These are phyloP conservation scores for Chironex yamaguchii DNA, from an alignment of 30 jellyfish, hydroid and myxozoan genomes.

Conservation along the genomic window DNA sequence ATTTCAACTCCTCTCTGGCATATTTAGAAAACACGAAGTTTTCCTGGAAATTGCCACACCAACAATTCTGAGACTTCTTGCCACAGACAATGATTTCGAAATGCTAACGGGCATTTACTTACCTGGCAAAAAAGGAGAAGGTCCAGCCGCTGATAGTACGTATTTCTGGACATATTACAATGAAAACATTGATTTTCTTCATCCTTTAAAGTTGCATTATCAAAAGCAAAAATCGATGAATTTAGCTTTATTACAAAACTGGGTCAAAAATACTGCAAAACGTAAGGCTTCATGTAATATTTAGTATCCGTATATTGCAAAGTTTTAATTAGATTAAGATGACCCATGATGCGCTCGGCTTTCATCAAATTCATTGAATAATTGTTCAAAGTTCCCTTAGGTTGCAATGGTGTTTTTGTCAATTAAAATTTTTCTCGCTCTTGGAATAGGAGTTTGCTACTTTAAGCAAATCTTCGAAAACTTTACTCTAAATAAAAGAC, in stretches of 20 bases:
- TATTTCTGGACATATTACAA: slow-evolving; percentile 77
- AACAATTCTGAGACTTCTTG: slow-evolving; percentile 85
- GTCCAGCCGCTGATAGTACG: slow-evolving; percentile 75
- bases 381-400: too few species aligned
- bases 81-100: slow-evolving; percentile 48
- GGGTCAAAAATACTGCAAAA: slow-evolving; percentile 17
- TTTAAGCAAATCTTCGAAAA: too few species aligned
- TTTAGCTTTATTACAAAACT: slow-evolving; percentile 42
- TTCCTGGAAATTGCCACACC: slow-evolving; percentile 98
- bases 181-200: slow-evolving; percentile 78
- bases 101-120: slow-evolving; percentile 77
- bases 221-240: slow-evolving; percentile 69
- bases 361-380: too few species aligned
- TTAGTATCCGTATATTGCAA: too few species aligned
- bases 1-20: slow-evolving; percentile 73
- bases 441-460: too few species aligned
- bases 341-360: too few species aligned
- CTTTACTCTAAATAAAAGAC: too few species aligned
- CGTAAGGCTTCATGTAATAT: too few species aligned
- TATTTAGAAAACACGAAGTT: slow-evolving; percentile 79
- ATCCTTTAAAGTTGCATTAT: slow-evolving; percentile 86
- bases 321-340: too few species aligned
- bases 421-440: too few species aligned
- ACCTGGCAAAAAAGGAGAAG: slow-evolving; percentile 91
- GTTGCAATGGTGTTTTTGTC: too few species aligned